phyloP scores from a whole-genome alignment of 2,113 vertebrate genomes.

The Dipodomys spectabilis region DNA sequence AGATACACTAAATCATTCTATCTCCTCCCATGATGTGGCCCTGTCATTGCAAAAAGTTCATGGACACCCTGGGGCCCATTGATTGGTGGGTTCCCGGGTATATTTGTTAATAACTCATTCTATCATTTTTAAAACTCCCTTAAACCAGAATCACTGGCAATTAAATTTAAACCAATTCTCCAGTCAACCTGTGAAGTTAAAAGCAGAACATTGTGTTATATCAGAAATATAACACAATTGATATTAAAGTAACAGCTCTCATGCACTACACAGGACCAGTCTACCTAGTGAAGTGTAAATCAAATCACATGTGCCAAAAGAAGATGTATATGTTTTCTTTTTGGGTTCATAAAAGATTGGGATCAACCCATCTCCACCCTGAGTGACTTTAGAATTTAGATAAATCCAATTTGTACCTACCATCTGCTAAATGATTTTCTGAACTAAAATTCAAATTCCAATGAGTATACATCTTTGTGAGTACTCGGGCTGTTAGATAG shows the following conservation, averaged over 20 bases:
- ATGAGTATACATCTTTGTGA: neutral
- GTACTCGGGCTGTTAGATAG: neutral
- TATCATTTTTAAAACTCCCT: neutral
- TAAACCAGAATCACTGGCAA: neutral
- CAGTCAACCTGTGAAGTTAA: neutral
- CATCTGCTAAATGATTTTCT: neutral
- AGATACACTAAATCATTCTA: neutral
- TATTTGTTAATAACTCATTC: neutral
- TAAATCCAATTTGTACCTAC: slow-evolving; percentile 37
- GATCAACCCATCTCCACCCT: neutral
- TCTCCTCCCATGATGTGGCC: neutral
- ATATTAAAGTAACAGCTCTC: slow-evolving; percentile 6
- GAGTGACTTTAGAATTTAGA: slow-evolving; percentile 65
- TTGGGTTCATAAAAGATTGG: slow-evolving; percentile 45
- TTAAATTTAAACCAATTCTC: slow-evolving; percentile 25
- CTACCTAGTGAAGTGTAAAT: slow-evolving; percentile 43
- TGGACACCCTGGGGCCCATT: neutral
- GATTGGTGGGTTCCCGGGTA: neutral
- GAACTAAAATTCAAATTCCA: neutral
- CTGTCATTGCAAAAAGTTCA: neutral
- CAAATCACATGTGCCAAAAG: slow-evolving; percentile 27
- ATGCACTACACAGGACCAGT: neutral
- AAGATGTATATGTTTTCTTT: slow-evolving; percentile 42
- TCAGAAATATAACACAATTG: neutral
- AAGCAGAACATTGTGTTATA: neutral